Base-by-base conservation (phyloP, 2,797 vertebrate genomes). In the Epinephelus awoara region DNA sequence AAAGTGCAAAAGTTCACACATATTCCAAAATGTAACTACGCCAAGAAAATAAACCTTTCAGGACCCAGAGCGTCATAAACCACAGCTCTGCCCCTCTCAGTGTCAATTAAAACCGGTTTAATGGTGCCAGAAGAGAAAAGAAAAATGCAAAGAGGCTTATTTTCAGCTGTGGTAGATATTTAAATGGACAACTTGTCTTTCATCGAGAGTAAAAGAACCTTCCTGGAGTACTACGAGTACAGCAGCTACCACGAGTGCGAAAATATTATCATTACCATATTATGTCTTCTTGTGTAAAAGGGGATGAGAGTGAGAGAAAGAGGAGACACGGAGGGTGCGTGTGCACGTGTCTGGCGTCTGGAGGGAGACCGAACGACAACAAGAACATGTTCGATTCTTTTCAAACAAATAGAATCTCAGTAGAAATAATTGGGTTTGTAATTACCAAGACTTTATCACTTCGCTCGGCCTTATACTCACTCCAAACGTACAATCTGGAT, bases 381-480 rank as follows among this genome's bases (percentile, higher is more conserved):
- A 85, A 86, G 68, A 84, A 86, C 88, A 89, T 89, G 85, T 93
- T 93, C 89, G 88, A 93, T 87, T 93, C 91, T 86, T 92, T 42
- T 93, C 88, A 74, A 88, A 95, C 91, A 95, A 96, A 95, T 94
- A 93, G 93, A 95, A 95, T 96, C 91, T 94, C 93, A 95, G 96
- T 95, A 88, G 92, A 94, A 96, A 95, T 96, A 96, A 97, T 95
- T 96, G 94, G 91, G 85, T 95, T 96, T 94, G 92, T 95, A 96
- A 97, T 97, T 96, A 96, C 94, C 89, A 85, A 89, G 92, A 95
- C 90, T 94, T 96, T 93, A 95, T 95, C 94, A 93, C 93, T 92
- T 91, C 91, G 79, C 68, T 82, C 91, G 88, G 89, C 86, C 88
- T 86, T 78, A 83, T 82, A 80, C 83, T 77, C 82, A 88, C 89